Evolutionary conservation across 2,888 invertebrate genomes (phyloP).

Genomic region (Plagodis dolabraria): DNA sequence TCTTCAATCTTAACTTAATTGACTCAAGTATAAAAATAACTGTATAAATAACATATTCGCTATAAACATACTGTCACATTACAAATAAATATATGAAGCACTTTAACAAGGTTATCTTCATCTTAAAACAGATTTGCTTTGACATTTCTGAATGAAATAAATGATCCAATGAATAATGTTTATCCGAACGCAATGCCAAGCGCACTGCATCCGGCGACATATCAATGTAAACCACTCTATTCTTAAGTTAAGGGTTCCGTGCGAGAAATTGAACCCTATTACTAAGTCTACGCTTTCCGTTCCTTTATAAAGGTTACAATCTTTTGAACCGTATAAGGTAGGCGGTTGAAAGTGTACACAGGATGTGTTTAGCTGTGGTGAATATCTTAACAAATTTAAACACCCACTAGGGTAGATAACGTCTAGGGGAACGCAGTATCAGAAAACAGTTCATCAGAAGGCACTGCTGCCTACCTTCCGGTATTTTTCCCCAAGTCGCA

Average conservation of each 20-base stretch:
- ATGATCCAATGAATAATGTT: slow-evolving; percentile 27
- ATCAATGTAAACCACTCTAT: slow-evolving; percentile 24
- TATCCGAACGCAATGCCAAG: slow-evolving; percentile 24
- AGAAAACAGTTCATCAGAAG: too few relatives aligned
- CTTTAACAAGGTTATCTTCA: slow-evolving; percentile 10
- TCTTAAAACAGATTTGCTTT: slow-evolving; percentile 16
- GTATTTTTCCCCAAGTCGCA: too few relatives aligned
- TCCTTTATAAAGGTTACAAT: too few relatives aligned
- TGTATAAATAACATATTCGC: not conserved
- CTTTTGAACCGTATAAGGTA: too few relatives aligned
- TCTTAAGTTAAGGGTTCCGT: slow-evolving; percentile 10
- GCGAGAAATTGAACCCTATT: too few relatives aligned
- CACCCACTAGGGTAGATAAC: too few relatives aligned
- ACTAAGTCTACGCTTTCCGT: too few relatives aligned
- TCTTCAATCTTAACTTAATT: not conserved
- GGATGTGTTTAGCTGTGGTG: too few relatives aligned
- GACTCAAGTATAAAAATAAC: not conserved
- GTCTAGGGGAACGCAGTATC: too few relatives aligned
- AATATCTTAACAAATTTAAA: too few relatives aligned
- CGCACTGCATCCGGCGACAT: slow-evolving; percentile 22
- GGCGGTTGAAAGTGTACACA: too few relatives aligned
- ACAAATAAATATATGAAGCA: not conserved
- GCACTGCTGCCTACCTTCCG: too few relatives aligned
- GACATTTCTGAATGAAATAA: slow-evolving; percentile 23
- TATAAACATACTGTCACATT: not conserved